A percentile compares a stretch with the other conserved stretches of the same genome.
phyloP scores from a whole-genome alignment of 1,140 invertebrate genomes.

The Rhizoglyphus robini region DNA sequence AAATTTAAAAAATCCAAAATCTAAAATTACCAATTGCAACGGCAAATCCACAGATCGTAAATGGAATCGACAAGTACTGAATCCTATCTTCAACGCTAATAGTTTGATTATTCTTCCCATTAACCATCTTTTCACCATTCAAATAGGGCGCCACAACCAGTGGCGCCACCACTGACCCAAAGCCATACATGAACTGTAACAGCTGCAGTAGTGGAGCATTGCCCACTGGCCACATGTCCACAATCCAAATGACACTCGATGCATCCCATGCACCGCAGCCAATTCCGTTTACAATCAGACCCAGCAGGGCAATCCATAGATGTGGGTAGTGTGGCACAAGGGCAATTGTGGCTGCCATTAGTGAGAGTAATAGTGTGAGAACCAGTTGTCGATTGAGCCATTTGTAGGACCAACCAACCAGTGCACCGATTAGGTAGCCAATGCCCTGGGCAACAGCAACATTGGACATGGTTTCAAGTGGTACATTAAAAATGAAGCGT shows the following conservation, averaged over 20 bases:
- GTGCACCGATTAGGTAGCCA: conserved; percentile 7
- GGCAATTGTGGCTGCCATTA: background rate
- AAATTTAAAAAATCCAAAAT: background rate
- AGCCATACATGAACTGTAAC: conserved; percentile 10
- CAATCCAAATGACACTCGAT: background rate
- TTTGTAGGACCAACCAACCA: background rate
- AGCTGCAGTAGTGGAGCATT: background rate
- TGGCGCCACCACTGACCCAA: background rate
- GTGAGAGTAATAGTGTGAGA: background rate
- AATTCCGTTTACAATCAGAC: background rate
- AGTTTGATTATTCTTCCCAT: no score
- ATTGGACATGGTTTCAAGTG: background rate
- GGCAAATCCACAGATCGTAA: background rate
- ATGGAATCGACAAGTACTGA: background rate
- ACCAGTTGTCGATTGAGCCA: conserved; percentile 1
- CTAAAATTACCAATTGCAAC: background rate
- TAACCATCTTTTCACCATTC: background rate
- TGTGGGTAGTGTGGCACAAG: background rate
- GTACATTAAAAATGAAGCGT: background rate
- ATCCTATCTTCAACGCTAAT: background rate
- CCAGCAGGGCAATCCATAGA: background rate
- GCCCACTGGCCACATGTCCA: conserved; percentile 2
- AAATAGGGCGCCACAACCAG: background rate
- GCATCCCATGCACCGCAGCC: background rate
- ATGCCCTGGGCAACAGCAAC: background rate